Conservation (phyloP, 2,113 vertebrate genomes). For the Forbesichthys agassizii region DNA sequence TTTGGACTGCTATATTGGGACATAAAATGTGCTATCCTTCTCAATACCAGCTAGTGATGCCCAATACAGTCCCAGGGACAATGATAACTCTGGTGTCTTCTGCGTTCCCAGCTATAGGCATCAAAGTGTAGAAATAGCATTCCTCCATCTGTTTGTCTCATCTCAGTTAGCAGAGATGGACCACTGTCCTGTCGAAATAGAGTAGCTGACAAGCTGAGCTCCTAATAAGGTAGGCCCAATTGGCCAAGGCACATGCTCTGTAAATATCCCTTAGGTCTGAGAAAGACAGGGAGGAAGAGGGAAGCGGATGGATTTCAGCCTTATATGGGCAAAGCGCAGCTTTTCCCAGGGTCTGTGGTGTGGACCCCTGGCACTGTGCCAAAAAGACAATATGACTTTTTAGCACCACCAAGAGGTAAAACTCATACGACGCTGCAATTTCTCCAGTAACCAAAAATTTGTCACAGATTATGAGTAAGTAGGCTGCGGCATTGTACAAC, state of each 20-base stretch:
- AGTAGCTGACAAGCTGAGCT: conserved; percentile 71
- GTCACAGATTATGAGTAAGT: neutral
- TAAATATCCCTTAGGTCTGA: conserved; percentile 80
- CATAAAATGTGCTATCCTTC: conserved; percentile 6
- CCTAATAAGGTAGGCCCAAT: conserved; percentile 80
- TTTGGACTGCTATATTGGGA: conserved; percentile 41
- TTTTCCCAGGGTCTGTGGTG: conserved; percentile 81
- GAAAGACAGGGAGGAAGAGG: conserved; percentile 76
- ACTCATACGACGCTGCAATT: conserved; percentile 8
- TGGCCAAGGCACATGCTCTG: conserved; percentile 69
- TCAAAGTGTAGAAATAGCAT: conserved; percentile 20
- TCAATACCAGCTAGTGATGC: neutral
- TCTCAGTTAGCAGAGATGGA: conserved; percentile 61
- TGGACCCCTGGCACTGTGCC: conserved; percentile 68
- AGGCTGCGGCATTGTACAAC: too few species aligned
- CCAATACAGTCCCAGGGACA: conserved; percentile 22
- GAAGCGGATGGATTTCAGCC: conserved; percentile 81
- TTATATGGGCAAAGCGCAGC: conserved; percentile 81
- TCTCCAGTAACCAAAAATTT: neutral
- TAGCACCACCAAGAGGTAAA: conserved; percentile 64
- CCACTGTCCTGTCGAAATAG: conserved; percentile 68
- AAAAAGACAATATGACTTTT: conserved; percentile 45
- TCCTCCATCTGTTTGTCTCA: conserved; percentile 71
- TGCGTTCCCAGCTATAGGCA: conserved; percentile 20
- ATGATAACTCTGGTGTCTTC: conserved; percentile 10